Percentiles rank a stretch among this genome's conserved stretches.
phyloP scores from a whole-genome alignment of 2,888 invertebrate species.

The Andrena marginata region DNA sequence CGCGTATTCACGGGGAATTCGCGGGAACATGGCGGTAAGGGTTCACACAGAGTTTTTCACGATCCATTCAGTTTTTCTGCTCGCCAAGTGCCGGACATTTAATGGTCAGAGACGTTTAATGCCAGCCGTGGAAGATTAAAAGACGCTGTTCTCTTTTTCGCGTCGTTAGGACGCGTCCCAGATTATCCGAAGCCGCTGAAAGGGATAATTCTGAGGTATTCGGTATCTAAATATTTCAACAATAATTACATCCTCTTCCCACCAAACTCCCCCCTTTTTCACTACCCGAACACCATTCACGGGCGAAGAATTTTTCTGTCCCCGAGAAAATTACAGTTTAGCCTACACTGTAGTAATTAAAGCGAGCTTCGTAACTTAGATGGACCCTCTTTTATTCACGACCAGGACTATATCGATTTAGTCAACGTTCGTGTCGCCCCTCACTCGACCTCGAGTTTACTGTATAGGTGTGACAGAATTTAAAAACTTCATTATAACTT shows the following conservation, averaged over 20 bases:
- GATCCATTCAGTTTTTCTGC: background rate
- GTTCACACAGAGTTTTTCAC: slow-evolving; percentile 6
- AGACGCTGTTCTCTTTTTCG: slow-evolving; percentile 17
- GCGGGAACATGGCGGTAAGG: background rate
- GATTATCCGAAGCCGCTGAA: background rate
- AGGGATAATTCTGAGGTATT: slow-evolving; percentile 19
- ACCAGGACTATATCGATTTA: slow-evolving; percentile 29
- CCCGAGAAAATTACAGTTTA: slow-evolving; percentile 10
- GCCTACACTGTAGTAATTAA: slow-evolving; percentile 6
- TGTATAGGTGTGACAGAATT: slow-evolving; percentile 42
- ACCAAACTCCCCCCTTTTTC: background rate
- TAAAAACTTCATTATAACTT: slow-evolving; percentile 47
- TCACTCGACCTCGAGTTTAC: background rate
- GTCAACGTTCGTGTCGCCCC: slow-evolving; percentile 12
- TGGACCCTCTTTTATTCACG: background rate
- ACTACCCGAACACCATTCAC: background rate
- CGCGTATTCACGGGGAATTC: slow-evolving; percentile 1
- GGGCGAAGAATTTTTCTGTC: background rate
- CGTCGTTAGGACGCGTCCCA: background rate
- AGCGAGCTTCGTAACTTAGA: slow-evolving; percentile 23
- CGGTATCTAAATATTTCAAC: slow-evolving; percentile 14
- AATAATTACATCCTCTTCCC: slow-evolving; percentile 7
- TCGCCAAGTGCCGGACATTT: slow-evolving; percentile 16
- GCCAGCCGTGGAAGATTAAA: slow-evolving; percentile 17
- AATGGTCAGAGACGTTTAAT: slow-evolving; percentile 25